Conservation (phyloP, 2,888 invertebrate genomes). For the Phortica okadai region DNA sequence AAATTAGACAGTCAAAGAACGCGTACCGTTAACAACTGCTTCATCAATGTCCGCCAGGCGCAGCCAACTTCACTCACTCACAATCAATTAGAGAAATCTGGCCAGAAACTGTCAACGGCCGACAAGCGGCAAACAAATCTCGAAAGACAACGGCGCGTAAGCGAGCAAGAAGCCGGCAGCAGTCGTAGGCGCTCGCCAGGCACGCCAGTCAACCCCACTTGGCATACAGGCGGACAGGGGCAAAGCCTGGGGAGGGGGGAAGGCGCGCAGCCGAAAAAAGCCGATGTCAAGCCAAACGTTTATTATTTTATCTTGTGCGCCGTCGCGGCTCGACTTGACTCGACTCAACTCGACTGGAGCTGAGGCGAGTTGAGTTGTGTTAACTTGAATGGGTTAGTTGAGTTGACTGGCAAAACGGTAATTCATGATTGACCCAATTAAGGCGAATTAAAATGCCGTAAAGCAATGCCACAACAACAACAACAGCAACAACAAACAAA, state of each 20-base stretch:
- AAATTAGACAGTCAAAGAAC: background rate
- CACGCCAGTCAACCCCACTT: too few relatives aligned
- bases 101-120: slow-evolving; percentile 23
- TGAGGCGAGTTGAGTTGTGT: background rate
- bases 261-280: too few relatives aligned
- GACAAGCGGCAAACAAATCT: slow-evolving; percentile 28
- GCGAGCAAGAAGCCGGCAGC: background rate
- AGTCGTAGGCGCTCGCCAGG: slow-evolving; percentile 11
- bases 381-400: background rate
- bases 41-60: slow-evolving; percentile 2
- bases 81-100: slow-evolving; percentile 31
- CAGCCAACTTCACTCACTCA: slow-evolving; percentile 24
- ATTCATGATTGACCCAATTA: slow-evolving; percentile 62
- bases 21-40: background rate
- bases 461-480: slow-evolving; percentile 44
- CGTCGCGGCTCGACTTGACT: background rate
- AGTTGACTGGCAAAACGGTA: background rate
- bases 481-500: background rate
- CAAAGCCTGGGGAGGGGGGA: too few relatives aligned
- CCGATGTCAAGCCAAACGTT: slow-evolving; percentile 14
- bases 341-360: background rate
- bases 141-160: slow-evolving; percentile 14
- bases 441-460: slow-evolving; percentile 61
- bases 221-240: too few relatives aligned
- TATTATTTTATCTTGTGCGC: slow-evolving; percentile 28